These are phyloP conservation scores for Brachirus orientalis DNA, from an alignment of 2,113 vertebrate species.

Conservation along the genomic window DNA sequence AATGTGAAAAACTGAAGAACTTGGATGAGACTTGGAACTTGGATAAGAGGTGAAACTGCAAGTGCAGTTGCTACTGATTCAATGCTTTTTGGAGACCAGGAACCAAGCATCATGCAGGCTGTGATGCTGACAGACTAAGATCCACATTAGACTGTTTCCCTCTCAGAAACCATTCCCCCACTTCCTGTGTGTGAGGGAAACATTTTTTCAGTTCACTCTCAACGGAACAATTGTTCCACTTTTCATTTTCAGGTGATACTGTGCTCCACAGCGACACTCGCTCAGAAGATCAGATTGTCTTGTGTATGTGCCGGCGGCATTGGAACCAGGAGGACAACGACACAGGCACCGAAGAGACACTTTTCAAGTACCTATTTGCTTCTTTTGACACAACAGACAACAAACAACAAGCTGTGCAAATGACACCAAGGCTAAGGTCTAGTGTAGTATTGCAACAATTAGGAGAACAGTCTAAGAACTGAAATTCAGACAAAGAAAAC, in stretches of 20 bases:
- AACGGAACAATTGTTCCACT: slow-evolving; percentile 45
- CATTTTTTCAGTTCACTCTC: slow-evolving; percentile 41
- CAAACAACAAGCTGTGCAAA: neutral
- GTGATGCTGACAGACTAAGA: too few relatives aligned
- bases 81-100: neutral
- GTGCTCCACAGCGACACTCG: slow-evolving; percentile 37
- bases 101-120: too few relatives aligned
- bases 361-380: neutral
- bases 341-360: slow-evolving; percentile 11
- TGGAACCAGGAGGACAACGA: slow-evolving; percentile 18
- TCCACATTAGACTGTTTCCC: slow-evolving; percentile 5
- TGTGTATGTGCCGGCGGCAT: slow-evolving; percentile 38
- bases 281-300: slow-evolving; percentile 38
- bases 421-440: neutral
- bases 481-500: too few relatives aligned
- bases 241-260: slow-evolving; percentile 48
- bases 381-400: neutral
- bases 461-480: too few relatives aligned
- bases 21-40: too few relatives aligned
- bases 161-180: slow-evolving; percentile 1
- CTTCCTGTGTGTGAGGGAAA: slow-evolving; percentile 15
- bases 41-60: too few relatives aligned
- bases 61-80: too few relatives aligned
- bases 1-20: too few relatives aligned
- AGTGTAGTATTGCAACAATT: too few relatives aligned